Conservation (phyloP, 92 coral and sea anemone genomes). For the Umimayanthus kanabou region DNA sequence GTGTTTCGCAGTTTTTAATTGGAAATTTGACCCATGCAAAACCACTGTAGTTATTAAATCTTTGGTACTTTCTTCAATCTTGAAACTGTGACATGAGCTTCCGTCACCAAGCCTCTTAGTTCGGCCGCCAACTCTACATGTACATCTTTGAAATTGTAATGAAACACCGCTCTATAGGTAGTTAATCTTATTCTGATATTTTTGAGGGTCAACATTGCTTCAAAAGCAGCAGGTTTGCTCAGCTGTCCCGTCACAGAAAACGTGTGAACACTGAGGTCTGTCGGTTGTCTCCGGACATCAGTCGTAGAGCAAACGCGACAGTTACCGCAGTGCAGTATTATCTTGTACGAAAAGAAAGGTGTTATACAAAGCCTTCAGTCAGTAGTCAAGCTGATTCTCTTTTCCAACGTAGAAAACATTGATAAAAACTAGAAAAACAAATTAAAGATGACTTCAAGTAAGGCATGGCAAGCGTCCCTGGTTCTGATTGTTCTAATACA, state of each 20-base stretch:
- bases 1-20: neutral
- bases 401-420: neutral
- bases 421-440: neutral
- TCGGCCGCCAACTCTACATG: neutral
- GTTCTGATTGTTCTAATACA: neutral
- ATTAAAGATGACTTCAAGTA: slow-evolving; percentile 20
- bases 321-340: neutral
- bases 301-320: neutral
- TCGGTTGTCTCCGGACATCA: neutral
- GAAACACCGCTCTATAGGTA: slow-evolving; percentile 14
- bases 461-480: neutral
- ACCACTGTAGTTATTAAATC: neutral
- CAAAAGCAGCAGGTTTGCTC: slow-evolving; percentile 14
- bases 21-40: no score
- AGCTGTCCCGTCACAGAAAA: slow-evolving; percentile 38
- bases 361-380: neutral
- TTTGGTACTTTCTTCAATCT: neutral
- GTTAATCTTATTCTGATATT: slow-evolving; percentile 13
- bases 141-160: slow-evolving; percentile 6
- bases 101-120: neutral
- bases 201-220: slow-evolving; percentile 14
- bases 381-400: neutral
- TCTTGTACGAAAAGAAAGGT: neutral
- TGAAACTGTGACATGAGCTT: neutral
- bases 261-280: slow-evolving; percentile 21